Evolutionary conservation across 2,888 invertebrate genomes (phyloP).

Genomic region (Podotricha telesiphe): DNA sequence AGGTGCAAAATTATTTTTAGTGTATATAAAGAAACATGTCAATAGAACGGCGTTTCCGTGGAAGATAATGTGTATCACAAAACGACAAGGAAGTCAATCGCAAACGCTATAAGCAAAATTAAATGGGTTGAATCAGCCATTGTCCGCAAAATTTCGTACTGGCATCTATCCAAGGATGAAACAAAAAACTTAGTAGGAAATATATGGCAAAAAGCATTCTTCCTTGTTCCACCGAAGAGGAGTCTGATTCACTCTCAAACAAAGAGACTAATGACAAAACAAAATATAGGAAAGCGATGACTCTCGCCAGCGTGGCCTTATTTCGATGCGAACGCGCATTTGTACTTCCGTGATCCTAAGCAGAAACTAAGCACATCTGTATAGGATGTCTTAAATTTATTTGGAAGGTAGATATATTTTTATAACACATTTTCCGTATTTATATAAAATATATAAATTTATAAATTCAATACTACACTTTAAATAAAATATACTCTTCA

Average conservation of each 20-base stretch:
- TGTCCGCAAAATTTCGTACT: slow-evolving; percentile 47
- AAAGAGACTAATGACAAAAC: slow-evolving; percentile 66
- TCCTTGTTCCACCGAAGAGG: slow-evolving; percentile 60
- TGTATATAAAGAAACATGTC: background rate
- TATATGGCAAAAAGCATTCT: slow-evolving; percentile 55
- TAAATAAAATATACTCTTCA: too few species aligned
- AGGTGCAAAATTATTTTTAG: background rate
- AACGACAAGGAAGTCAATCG: slow-evolving; percentile 36
- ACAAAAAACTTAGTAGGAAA: slow-evolving; percentile 49
- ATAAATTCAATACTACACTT: too few species aligned
- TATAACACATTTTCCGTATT: background rate
- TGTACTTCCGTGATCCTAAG: slow-evolving; percentile 39
- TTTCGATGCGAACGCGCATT: slow-evolving; percentile 40
- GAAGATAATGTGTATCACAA: slow-evolving; percentile 22
- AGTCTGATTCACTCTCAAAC: slow-evolving; percentile 60
- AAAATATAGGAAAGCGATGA: slow-evolving; percentile 60
- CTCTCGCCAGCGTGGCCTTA: slow-evolving; percentile 49
- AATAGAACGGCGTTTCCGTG: background rate
- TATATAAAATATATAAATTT: background rate
- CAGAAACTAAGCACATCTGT: slow-evolving; percentile 20
- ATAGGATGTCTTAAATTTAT: background rate
- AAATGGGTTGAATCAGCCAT: slow-evolving; percentile 37
- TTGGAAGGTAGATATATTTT: background rate
- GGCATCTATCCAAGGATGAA: slow-evolving; percentile 59
- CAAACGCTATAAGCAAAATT: slow-evolving; percentile 47